Evolutionary conservation across 2,797 vertebrate species (phyloP), one percentile per base, ranked within the genome.

Genomic region (Cuculus canorus): DNA sequence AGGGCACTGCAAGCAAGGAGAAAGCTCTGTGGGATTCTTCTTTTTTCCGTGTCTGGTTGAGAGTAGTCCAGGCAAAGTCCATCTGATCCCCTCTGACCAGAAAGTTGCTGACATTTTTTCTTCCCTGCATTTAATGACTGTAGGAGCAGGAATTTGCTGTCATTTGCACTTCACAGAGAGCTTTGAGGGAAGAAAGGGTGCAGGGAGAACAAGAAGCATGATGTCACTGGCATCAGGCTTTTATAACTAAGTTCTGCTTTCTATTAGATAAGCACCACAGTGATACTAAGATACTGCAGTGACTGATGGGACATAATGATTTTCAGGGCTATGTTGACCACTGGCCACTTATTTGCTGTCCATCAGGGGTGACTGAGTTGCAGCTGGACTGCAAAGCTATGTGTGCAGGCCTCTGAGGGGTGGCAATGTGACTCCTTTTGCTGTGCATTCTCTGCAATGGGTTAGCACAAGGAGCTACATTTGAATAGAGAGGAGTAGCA

Each of bases 101-200:
- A 82, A 91, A 92, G 45, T 35, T 73, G 75, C 79, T 82, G 57
- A 37, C 17, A 13, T 22, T 69, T 52, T 82, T 80, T 37, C 73
- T 32, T 87, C 65, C 53, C 27, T n/a, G 32, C 56, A 68, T 64
- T 50, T 95, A 84, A 77, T 50, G 78, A 77, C 75, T 80, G 43
- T 50, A 30, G 64, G 72, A 82, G 33, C 45, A 60, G 53, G 54
- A 84, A 80, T 88, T 88, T 92, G 71, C 84, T 94, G 82, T 37
- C 50, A 91, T 84, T 92, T 68, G 33, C 65, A 70, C 39, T 90
- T 92, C 79, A 64, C 12, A 35, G 68, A 79, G 59, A 80, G 39
- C 68, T 61, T 5, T 0, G 0, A 73, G 60, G 63, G 50, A 50
- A 70, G 43, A 71, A 65, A 63, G 32, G 16, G 27, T 86, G 50